Percentiles rank a stretch among this genome's conserved stretches.
Evolutionary conservation across 92 coral and sea anemone genomes (phyloP).

Genomic region (Heliopora coerulea): DNA sequence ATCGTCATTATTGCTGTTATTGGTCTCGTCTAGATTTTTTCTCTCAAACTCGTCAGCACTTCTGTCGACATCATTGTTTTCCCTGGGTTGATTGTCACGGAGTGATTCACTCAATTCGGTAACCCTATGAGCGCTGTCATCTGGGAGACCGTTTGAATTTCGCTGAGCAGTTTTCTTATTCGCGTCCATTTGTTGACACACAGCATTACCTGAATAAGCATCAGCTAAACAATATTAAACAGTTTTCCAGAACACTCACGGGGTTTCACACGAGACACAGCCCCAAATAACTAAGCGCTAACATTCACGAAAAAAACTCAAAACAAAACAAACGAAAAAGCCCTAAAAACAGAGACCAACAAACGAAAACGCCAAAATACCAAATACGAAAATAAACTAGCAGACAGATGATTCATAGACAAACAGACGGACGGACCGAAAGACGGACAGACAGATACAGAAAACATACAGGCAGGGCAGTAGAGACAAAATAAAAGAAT

Average conservation of each 20-base stretch:
- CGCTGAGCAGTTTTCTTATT: not conserved
- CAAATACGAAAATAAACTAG: not conserved
- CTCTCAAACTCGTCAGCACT: not conserved
- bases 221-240: not conserved
- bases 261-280: no score
- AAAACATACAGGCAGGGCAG: no score
- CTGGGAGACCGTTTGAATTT: not conserved
- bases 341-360: not conserved
- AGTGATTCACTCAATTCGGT: not conserved
- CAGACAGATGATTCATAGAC: not conserved
- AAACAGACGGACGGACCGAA: no score
- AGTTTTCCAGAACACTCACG: no score
- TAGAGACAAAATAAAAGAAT: not conserved
- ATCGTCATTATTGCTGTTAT: not conserved
- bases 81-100: not conserved
- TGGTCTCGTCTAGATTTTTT: not conserved
- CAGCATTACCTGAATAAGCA: not conserved
- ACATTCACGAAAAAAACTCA: no score
- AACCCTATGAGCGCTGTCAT: not conserved
- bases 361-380: not conserved
- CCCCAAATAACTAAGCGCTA: no score
- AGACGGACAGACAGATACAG: not conserved
- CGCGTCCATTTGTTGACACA: not conserved
- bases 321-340: not conserved
- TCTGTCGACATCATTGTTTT: not conserved